These are phyloP conservation scores for Crioceris asparagi DNA, from an alignment of 2,888 invertebrate genomes.

Conservation along the genomic window DNA sequence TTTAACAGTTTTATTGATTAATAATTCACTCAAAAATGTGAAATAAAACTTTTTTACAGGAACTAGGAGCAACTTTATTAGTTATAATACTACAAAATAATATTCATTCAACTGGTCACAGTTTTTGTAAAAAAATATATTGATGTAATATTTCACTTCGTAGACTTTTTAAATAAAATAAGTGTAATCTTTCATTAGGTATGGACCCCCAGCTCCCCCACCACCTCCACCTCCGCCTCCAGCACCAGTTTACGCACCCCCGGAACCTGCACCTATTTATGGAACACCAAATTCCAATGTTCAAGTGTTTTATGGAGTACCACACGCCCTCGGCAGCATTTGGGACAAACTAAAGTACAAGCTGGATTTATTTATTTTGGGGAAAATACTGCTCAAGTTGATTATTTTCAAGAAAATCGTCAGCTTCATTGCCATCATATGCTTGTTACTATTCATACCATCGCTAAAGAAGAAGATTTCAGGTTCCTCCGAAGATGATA, in stretches of 20 bases:
- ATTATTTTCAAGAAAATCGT: constrained; percentile 73
- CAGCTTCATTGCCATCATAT: constrained; percentile 66
- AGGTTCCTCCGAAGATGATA: constrained; percentile 6
- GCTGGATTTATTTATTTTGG: constrained; percentile 56
- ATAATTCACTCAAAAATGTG: no score
- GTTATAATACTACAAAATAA: no score
- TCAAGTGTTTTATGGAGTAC: constrained; percentile 40
- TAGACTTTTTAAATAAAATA: no score
- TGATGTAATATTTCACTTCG: no score
- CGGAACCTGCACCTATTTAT: constrained; percentile 18
- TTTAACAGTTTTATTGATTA: no score
- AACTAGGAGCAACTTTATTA: no score
- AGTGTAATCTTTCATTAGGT: no score
- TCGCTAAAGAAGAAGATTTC: constrained; percentile 23
- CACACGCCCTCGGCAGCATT: constrained; percentile 48
- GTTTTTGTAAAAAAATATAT: no score
- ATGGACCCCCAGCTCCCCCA: constrained; percentile 8
- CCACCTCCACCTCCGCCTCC: constrained; percentile 23
- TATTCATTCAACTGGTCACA: no score
- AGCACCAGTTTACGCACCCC: constrained; percentile 12
- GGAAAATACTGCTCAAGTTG: constrained; percentile 61
- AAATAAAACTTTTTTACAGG: no score
- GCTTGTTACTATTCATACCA: constrained; percentile 65
- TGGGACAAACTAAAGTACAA: constrained; percentile 56
- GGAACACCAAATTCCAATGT: constrained; percentile 21